These are phyloP conservation scores for Listronotus oregonensis DNA, from an alignment of 1,140 invertebrate species.

Conservation along the genomic window DNA sequence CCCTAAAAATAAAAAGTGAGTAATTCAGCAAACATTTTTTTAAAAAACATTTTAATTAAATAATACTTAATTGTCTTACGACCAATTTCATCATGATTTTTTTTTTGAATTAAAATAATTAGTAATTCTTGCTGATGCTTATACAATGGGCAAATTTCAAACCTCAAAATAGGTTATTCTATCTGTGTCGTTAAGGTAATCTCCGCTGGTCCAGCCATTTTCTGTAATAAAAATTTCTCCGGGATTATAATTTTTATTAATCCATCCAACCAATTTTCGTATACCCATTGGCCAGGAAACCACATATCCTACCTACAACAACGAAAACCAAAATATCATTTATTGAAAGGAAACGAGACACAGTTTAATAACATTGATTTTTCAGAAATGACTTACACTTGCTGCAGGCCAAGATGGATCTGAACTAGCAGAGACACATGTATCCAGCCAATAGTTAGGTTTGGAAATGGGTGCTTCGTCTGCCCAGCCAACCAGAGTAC, in stretches of 20 bases:
- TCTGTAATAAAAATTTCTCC: slow-evolving; percentile 64
- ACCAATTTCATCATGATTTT: too few relatives aligned
- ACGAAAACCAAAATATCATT: not conserved
- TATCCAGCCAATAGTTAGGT: slow-evolving; percentile 12
- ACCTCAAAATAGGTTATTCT: slow-evolving; percentile 37
- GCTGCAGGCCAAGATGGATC: slow-evolving; percentile 11
- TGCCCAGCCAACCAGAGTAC: slow-evolving; percentile 14
- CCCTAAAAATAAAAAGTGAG: slow-evolving; percentile 39
- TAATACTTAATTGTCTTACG: not conserved
- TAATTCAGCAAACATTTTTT: not conserved
- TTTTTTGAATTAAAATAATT: too few relatives aligned
- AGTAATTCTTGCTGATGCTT: too few relatives aligned
- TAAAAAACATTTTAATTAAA: slow-evolving; percentile 11
- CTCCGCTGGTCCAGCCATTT: slow-evolving; percentile 62
- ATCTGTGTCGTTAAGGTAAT: slow-evolving; percentile 57
- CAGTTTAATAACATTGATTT: too few relatives aligned
- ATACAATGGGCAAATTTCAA: too few relatives aligned
- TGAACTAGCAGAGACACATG: slow-evolving; percentile 10
- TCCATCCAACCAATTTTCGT: slow-evolving; percentile 69
- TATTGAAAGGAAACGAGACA: too few relatives aligned
- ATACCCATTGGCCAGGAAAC: slow-evolving; percentile 68
- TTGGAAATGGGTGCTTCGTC: slow-evolving; percentile 6
- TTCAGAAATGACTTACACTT: slow-evolving; percentile 1
- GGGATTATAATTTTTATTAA: slow-evolving; percentile 65
- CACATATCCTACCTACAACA: slow-evolving; percentile 6